Percentiles rank a stretch among this genome's conserved stretches.
These are phyloP conservation scores for Sylvilagus bachmani DNA, from an alignment of 2,113 vertebrate species.

Conservation along the genomic window DNA sequence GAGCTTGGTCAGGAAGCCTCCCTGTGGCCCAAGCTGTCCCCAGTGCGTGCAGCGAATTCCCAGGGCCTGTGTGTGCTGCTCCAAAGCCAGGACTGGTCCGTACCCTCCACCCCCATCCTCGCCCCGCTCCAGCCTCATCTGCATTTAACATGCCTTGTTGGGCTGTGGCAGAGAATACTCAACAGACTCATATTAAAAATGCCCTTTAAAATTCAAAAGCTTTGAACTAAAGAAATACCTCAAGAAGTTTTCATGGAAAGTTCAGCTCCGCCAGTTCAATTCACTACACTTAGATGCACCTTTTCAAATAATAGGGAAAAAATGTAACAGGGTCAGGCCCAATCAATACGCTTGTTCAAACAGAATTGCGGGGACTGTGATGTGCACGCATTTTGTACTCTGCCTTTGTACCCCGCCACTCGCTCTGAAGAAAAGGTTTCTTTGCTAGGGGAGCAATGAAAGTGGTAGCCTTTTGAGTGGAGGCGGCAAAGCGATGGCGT, in stretches of 20 bases:
- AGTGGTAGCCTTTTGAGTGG: conserved; percentile 88
- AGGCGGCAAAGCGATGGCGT: conserved; percentile 82
- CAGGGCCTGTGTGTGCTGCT: neutral
- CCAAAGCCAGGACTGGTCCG: neutral
- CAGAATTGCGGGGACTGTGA: conserved; percentile 95
- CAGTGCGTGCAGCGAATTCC: neutral
- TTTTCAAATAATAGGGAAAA: conserved; percentile 95
- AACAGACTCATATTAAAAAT: conserved; percentile 95
- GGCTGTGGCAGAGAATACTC: conserved; percentile 86
- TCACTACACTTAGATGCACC: conserved; percentile 92
- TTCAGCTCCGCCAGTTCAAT: conserved; percentile 92
- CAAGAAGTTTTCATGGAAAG: conserved; percentile 93
- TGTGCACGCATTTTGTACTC: conserved; percentile 93
- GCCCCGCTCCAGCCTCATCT: conserved; percentile 79
- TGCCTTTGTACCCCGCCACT: conserved; percentile 93
- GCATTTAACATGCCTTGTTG: conserved; percentile 88
- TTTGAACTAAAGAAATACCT: conserved; percentile 97
- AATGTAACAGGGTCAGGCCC: conserved; percentile 93
- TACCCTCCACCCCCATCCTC: neutral
- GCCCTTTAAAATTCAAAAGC: conserved; percentile 96
- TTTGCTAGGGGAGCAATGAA: conserved; percentile 87
- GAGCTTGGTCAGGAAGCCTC: neutral
- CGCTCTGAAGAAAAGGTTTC: conserved; percentile 92
- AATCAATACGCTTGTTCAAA: conserved; percentile 98
- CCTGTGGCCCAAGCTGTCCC: neutral